Percentiles rank a stretch among this genome's conserved stretches.
These are phyloP conservation scores for Electrona antarctica DNA, from an alignment of 2,113 vertebrate genomes.

Conservation along the genomic window DNA sequence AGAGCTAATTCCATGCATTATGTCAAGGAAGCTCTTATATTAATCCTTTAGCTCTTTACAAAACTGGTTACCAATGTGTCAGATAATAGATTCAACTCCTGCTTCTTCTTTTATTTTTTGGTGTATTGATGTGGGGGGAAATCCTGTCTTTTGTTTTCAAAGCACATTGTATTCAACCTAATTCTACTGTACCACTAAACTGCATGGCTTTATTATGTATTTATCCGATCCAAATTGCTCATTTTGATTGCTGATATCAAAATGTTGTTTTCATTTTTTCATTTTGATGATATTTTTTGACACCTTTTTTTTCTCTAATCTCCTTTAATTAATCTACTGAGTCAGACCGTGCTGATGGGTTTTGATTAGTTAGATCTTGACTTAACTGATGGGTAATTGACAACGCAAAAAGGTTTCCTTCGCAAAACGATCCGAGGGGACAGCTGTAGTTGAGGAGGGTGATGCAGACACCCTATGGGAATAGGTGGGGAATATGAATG, in stretches of 20 bases:
- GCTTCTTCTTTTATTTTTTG: constrained; percentile 13
- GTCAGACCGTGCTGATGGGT: constrained; percentile 14
- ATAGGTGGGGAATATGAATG: background rate
- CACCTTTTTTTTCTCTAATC: constrained; percentile 26
- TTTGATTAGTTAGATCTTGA: constrained; percentile 13
- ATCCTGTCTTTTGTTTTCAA: background rate
- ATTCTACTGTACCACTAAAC: constrained; percentile 27
- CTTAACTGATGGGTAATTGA: constrained; percentile 35
- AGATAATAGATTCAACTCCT: constrained; percentile 36
- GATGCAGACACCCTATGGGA: constrained; percentile 6
- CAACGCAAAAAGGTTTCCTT: constrained; percentile 54
- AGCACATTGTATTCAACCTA: background rate
- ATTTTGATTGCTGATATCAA: constrained; percentile 71
- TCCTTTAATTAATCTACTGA: constrained; percentile 21
- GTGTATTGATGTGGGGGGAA: constrained; percentile 12
- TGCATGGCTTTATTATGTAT: constrained; percentile 71
- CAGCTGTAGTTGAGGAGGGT: constrained; percentile 1
- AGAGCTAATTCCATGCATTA: background rate
- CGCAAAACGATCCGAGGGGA: constrained; percentile 29
- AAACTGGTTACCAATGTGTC: constrained; percentile 7
- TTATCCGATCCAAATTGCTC: constrained; percentile 13
- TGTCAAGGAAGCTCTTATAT: background rate
- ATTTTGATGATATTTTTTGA: constrained; percentile 27
- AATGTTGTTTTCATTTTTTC: constrained; percentile 42
- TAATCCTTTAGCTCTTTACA: background rate